A percentile compares a stretch with the other conserved stretches of the same genome.
Conservation (phyloP, 2,113 vertebrate genomes). For the Psophia crepitans region DNA sequence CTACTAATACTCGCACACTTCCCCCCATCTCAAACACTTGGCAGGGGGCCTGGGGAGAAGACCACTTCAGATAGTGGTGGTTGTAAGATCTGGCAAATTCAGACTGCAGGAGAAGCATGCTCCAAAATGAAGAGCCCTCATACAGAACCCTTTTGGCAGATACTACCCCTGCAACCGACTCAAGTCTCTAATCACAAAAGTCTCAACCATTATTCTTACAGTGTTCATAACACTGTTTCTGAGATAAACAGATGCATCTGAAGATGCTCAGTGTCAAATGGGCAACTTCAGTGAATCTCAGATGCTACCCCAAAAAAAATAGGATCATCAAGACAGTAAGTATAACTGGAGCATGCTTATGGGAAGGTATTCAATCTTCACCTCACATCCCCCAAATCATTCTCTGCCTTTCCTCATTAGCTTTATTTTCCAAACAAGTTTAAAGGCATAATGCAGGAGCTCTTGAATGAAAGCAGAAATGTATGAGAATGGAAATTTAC, state of each 20-base stretch:
- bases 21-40: not conserved
- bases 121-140: not conserved
- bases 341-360: not conserved
- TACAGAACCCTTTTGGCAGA: not conserved
- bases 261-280: not conserved
- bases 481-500: not conserved
- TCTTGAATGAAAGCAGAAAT: not conserved
- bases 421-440: not conserved
- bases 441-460: not conserved
- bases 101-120: not conserved
- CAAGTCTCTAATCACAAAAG: not conserved
- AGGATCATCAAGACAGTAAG: not conserved
- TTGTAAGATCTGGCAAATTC: rapidly evolving
- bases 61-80: no score
- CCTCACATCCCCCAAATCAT: not conserved
- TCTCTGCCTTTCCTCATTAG: not conserved
- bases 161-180: not conserved
- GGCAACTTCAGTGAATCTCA: not conserved
- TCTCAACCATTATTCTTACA: rapidly evolving
- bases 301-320: not conserved
- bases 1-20: not conserved
- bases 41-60: not conserved
- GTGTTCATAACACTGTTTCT: not conserved
- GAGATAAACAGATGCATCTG: not conserved
- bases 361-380: not conserved